These are phyloP conservation scores for Cybosia mesomella DNA, from an alignment of 2,888 invertebrate species.

Conservation along the genomic window DNA sequence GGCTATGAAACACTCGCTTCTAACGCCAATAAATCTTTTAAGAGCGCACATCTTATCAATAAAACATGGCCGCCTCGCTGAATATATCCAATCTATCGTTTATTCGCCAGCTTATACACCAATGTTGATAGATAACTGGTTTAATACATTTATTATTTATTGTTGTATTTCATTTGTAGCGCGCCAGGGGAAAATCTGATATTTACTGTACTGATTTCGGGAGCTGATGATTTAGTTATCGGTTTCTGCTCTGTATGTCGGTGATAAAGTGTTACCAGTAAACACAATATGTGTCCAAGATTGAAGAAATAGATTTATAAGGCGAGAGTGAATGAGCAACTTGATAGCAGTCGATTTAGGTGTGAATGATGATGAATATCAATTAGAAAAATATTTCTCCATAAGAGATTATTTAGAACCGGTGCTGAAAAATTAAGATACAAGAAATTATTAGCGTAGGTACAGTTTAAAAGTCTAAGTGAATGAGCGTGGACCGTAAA, in stretches of 20 bases:
- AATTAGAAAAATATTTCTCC: not conserved
- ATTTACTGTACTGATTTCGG: slow-evolving; percentile 3
- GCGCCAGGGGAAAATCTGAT: slow-evolving; percentile 1
- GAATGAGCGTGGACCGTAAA: not conserved
- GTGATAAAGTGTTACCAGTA: not conserved
- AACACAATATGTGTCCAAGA: no score
- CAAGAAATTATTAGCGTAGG: not conserved
- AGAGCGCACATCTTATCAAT: slow-evolving; percentile 59
- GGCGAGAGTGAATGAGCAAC: no score
- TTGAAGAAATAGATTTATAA: no score
- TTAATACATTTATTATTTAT: slow-evolving; percentile 45
- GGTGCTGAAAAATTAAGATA: not conserved
- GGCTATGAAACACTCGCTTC: slow-evolving; percentile 25
- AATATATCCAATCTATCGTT: slow-evolving; percentile 48
- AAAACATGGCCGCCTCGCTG: slow-evolving; percentile 55
- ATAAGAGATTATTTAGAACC: not conserved
- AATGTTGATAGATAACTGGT: slow-evolving; percentile 46
- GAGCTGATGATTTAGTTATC: not conserved
- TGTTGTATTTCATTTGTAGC: slow-evolving; percentile 34
- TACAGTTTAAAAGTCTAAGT: not conserved
- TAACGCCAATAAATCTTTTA: slow-evolving; percentile 55
- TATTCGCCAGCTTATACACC: slow-evolving; percentile 40
- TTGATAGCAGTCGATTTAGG: no score
- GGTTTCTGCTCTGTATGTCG: not conserved
- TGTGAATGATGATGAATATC: no score